Conservation (phyloP, 2,888 invertebrate species). For the Loripinus fragilis region DNA sequence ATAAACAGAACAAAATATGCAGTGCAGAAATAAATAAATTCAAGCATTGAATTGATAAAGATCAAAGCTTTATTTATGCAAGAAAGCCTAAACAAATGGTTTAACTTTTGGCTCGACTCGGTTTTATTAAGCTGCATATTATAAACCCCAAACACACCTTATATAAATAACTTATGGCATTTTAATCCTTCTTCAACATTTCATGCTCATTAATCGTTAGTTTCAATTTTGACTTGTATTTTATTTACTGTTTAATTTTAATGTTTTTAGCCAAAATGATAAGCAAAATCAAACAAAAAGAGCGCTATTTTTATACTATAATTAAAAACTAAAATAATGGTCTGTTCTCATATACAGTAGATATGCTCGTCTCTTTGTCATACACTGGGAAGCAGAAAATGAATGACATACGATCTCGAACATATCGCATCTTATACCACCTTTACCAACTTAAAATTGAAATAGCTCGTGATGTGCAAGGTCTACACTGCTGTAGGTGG, state of each 20-base stretch:
- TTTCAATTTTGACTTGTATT: slow-evolving; percentile 15
- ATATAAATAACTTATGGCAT: slow-evolving; percentile 1
- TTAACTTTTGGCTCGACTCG: slow-evolving; percentile 30
- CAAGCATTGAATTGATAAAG: neutral
- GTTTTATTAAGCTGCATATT: neutral
- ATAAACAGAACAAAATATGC: neutral
- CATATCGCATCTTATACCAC: too few relatives aligned
- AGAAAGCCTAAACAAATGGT: slow-evolving; percentile 45
- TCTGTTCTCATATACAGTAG: neutral
- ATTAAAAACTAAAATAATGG: neutral
- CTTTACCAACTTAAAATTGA: too few relatives aligned
- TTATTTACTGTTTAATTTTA: neutral
- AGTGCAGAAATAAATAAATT: neutral
- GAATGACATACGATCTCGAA: too few relatives aligned
- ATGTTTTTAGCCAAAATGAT: neutral
- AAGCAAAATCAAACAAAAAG: neutral
- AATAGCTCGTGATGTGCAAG: too few relatives aligned
- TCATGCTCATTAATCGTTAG: slow-evolving; percentile 5
- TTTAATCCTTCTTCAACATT: slow-evolving; percentile 11
- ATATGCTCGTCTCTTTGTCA: too few relatives aligned
- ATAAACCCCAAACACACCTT: slow-evolving; percentile 10
- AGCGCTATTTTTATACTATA: too few relatives aligned
- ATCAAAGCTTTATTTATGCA: slow-evolving; percentile 44
- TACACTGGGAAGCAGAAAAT: too few relatives aligned
- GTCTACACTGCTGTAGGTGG: too few relatives aligned